Evolutionary conservation across 2,113 vertebrate species (phyloP).

Genomic region (Toxotes chatareus): DNA sequence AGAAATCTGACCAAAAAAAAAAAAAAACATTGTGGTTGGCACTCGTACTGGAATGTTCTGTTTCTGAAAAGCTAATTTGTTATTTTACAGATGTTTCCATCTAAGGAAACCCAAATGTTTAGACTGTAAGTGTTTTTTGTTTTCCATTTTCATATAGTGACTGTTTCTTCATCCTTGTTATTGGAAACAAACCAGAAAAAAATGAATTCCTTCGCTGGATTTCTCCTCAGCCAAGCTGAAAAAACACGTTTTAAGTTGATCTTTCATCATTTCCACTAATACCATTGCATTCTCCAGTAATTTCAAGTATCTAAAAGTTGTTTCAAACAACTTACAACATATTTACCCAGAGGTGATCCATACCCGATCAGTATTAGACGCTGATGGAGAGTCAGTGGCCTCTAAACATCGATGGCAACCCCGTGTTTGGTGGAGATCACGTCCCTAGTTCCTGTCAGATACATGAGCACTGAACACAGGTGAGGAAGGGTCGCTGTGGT

Average conservation of each 20-base stretch:
- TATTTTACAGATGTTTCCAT: not conserved
- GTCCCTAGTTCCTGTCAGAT: conserved; percentile 93
- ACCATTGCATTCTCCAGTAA: not conserved
- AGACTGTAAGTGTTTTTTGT: not conserved
- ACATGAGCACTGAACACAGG: conserved; percentile 94
- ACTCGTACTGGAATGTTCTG: not conserved
- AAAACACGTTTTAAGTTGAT: not conserved
- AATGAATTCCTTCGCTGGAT: not conserved
- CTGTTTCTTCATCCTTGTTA: not conserved
- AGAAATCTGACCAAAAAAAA: too few relatives aligned
- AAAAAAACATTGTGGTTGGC: not conserved
- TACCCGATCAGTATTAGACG: not conserved
- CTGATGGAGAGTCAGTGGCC: not conserved
- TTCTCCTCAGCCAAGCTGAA: not conserved
- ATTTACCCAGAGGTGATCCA: not conserved
- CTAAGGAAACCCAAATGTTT: not conserved
- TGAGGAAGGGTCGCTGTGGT: conserved; percentile 94
- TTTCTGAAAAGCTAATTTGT: not conserved
- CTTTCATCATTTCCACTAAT: not conserved
- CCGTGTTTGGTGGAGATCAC: conserved; percentile 93
- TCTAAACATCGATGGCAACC: conserved; percentile 90
- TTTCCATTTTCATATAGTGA: not conserved
- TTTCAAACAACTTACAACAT: not conserved
- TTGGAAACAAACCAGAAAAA: not conserved
- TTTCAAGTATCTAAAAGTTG: conserved; percentile 40